Evolutionary conservation across 2,113 vertebrate species (phyloP).

Genomic region (Pungitius pungitius): DNA sequence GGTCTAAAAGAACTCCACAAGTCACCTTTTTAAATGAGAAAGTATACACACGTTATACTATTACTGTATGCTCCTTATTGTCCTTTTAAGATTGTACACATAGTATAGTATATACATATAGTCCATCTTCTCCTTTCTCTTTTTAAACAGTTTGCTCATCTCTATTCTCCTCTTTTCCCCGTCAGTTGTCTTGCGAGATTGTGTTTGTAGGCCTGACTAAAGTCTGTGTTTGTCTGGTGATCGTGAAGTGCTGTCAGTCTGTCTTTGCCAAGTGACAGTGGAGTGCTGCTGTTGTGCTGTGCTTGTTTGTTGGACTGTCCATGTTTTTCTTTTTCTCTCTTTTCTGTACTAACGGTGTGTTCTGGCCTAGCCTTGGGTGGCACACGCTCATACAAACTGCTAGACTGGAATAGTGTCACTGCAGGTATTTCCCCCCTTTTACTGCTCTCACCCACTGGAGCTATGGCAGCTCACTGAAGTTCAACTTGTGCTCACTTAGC

Average conservation of each 20-base stretch:
- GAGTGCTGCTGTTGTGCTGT: constrained; percentile 89
- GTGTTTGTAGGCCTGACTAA: constrained; percentile 83
- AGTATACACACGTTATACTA: constrained; percentile 62
- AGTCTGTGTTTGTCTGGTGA: constrained; percentile 90
- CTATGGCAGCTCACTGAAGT: constrained; percentile 97
- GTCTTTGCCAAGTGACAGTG: constrained; percentile 91
- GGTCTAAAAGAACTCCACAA: constrained; percentile 36
- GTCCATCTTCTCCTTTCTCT: constrained; percentile 52
- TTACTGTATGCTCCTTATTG: constrained; percentile 78
- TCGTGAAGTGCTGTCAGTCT: constrained; percentile 86
- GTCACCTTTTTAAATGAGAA: constrained; percentile 2
- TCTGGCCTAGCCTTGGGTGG: constrained; percentile 99
- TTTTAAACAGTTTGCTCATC: constrained; percentile 33
- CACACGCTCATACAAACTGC: constrained; percentile 99
- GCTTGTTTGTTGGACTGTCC: constrained; percentile 88
- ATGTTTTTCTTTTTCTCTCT: constrained; percentile 87
- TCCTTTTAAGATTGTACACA: constrained; percentile 45
- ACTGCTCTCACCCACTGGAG: constrained; percentile 91
- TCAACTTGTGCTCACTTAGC: neutral
- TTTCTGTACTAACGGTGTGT: constrained; percentile 99
- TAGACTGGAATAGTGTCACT: constrained; percentile 99
- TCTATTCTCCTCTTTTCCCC: constrained; percentile 43
- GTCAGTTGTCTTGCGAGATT: constrained; percentile 69
- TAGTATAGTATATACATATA: constrained; percentile 28
- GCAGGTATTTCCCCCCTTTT: constrained; percentile 99